A percentile compares a stretch with the other conserved stretches of the same genome.
Conservation (phyloP, 2,113 vertebrate genomes). For the Rhipidura dahli region DNA sequence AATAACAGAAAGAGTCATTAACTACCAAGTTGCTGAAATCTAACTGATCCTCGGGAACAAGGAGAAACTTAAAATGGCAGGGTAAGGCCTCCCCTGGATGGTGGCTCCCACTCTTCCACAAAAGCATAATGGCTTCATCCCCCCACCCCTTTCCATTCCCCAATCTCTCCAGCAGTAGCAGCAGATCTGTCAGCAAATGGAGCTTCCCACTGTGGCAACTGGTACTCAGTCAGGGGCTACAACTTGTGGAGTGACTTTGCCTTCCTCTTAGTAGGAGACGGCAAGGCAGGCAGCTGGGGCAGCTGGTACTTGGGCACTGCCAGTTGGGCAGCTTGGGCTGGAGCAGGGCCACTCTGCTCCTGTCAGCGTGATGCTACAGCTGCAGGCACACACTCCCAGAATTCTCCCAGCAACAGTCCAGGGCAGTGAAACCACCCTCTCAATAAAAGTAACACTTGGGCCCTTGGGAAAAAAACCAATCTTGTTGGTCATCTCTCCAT, state of each 20-base stretch:
- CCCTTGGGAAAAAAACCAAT: neutral
- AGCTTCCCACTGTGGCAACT: neutral
- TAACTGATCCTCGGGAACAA: neutral
- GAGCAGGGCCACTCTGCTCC: too few species aligned
- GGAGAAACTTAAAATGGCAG: neutral
- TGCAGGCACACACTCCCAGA: neutral
- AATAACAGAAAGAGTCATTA: too few species aligned
- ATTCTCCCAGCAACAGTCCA: rapidly evolving
- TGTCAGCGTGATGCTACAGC: rapidly evolving
- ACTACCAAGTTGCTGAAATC: neutral
- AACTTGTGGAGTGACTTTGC: rapidly evolving
- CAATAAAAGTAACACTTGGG: neutral
- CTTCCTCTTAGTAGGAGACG: neutral
- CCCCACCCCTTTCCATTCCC: neutral
- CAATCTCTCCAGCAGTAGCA: neutral
- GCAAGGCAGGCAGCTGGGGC: neutral
- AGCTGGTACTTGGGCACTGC: too few species aligned
- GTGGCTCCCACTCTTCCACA: neutral
- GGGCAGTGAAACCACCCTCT: neutral
- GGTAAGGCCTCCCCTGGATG: neutral
- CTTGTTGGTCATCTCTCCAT: neutral
- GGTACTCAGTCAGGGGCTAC: rapidly evolving
- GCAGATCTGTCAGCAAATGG: rapidly evolving
- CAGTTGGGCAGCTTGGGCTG: rapidly evolving
- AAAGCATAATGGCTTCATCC: neutral